Evolutionary conservation across 1,140 invertebrate genomes (phyloP).

Genomic region (Cydia amplana): DNA sequence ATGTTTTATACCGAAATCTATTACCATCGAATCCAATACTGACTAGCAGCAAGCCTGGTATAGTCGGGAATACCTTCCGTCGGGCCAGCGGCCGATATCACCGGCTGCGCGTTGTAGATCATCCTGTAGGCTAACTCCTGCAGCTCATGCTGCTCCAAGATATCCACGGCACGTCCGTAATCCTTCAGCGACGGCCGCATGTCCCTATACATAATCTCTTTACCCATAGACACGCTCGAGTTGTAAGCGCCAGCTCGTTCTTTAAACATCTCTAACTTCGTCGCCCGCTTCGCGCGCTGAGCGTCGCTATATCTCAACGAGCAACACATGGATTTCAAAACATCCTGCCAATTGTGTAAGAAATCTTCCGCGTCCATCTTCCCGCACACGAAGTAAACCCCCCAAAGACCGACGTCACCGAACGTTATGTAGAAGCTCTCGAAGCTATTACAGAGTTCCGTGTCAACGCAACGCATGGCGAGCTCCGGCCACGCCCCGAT

Average conservation of each 20-base stretch:
- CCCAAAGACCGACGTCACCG: conserved; percentile 71
- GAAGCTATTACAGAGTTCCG: conserved; percentile 60
- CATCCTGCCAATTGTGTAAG: conserved; percentile 55
- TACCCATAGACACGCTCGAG: conserved; percentile 90
- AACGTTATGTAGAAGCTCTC: conserved; percentile 75
- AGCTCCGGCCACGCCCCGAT: conserved; percentile 55
- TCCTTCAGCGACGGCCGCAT: conserved; percentile 84
- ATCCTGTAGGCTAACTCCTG: conserved; percentile 82
- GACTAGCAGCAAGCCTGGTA: conserved; percentile 81
- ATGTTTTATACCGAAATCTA: neutral
- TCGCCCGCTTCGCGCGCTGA: conserved; percentile 57
- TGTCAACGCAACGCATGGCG: conserved; percentile 49
- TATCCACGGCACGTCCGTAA: conserved; percentile 82
- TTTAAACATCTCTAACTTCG: conserved; percentile 79
- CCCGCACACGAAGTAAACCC: conserved; percentile 67
- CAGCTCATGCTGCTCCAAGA: conserved; percentile 76
- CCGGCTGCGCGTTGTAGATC: conserved; percentile 87
- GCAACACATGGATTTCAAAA: conserved; percentile 69
- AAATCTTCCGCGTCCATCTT: conserved; percentile 60
- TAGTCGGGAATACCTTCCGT: conserved; percentile 85
- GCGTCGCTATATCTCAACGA: conserved; percentile 55
- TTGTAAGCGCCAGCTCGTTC: conserved; percentile 88
- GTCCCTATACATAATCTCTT: conserved; percentile 87
- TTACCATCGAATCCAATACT: conserved; percentile 81
- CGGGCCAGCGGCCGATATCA: conserved; percentile 85